Percentiles rank a stretch among this genome's conserved stretches.
phyloP scores from a whole-genome alignment of 2,888 invertebrate genomes.

The Schizotus pectinicornis region DNA sequence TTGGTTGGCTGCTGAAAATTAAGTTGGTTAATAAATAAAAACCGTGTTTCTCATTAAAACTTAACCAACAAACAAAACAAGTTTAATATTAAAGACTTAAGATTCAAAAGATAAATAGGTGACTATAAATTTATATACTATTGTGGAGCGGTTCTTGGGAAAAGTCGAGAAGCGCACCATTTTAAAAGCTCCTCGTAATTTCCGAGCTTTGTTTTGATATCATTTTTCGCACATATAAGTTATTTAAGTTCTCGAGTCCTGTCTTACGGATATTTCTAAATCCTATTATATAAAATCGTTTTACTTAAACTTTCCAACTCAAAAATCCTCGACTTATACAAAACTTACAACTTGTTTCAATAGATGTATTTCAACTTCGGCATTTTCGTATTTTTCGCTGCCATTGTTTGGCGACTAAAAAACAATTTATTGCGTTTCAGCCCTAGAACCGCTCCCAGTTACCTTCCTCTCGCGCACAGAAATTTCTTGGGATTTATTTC shows the following conservation, averaged over 20 bases:
- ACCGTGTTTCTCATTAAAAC: conserved; percentile 6
- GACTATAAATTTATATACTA: conserved; percentile 13
- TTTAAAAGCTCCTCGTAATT: conserved; percentile 24
- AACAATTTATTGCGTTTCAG: conserved; percentile 13
- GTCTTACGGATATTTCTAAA: conserved; percentile 29
- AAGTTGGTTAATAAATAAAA: no score
- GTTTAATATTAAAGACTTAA: conserved; percentile 1
- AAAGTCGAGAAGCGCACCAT: conserved; percentile 15
- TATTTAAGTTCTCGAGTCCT: conserved; percentile 31
- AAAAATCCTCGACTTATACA: conserved; percentile 26
- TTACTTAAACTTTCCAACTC: conserved; percentile 35
- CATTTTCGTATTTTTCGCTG: conserved; percentile 17
- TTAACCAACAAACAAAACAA: conserved; percentile 8
- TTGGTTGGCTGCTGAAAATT: no score
- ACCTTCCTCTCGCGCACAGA: not conserved
- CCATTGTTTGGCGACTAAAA: conserved; percentile 2
- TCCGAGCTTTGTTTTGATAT: conserved; percentile 20
- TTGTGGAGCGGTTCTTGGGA: not conserved
- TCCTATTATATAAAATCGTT: conserved; percentile 35
- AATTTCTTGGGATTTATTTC: not conserved
- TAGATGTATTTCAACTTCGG: conserved; percentile 24
- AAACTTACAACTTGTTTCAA: conserved; percentile 33
- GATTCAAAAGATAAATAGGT: conserved; percentile 3
- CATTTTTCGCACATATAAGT: conserved; percentile 27
- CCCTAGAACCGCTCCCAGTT: not conserved